phyloP scores from a whole-genome alignment of 2,888 invertebrate species.

The Cecidostiba fungosa region DNA sequence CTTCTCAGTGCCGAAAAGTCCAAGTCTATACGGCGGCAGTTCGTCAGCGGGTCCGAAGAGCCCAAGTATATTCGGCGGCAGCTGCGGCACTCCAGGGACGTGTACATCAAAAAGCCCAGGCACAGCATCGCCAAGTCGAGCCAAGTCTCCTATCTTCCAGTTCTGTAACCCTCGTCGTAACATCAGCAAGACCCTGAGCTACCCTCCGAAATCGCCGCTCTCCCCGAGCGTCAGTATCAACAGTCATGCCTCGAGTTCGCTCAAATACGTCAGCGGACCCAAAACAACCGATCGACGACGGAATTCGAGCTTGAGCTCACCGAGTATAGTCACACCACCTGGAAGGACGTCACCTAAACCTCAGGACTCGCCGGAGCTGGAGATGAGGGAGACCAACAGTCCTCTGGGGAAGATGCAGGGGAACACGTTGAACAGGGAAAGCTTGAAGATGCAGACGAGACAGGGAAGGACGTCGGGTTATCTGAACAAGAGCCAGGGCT shows the following conservation, averaged over 20 bases:
- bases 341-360: not conserved
- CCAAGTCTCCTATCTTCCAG: conserved; percentile 69
- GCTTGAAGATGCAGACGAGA: conserved; percentile 53
- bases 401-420: conserved; percentile 29
- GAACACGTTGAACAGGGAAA: conserved; percentile 1
- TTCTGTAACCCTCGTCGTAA: conserved; percentile 72
- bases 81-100: not conserved
- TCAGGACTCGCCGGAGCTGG: not conserved
- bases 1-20: not conserved
- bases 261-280: conserved; percentile 63
- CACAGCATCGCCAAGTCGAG: not conserved
- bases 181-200: conserved; percentile 73
- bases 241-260: conserved; percentile 61
- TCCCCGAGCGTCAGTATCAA: conserved; percentile 64
- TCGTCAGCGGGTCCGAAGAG: conserved; percentile 64
- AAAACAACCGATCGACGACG: conserved; percentile 65
- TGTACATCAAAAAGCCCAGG: conserved; percentile 19
- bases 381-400: not conserved
- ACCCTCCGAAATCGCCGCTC: conserved; percentile 72
- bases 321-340: conserved; percentile 70
- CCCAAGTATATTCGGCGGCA: conserved; percentile 39
- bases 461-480: not conserved
- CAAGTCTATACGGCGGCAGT: conserved; percentile 6
- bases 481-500: conserved; percentile 76
- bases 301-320: conserved; percentile 72